Base-by-base conservation (phyloP, 2,797 vertebrate species). In the Acanthornis magna region DNA sequence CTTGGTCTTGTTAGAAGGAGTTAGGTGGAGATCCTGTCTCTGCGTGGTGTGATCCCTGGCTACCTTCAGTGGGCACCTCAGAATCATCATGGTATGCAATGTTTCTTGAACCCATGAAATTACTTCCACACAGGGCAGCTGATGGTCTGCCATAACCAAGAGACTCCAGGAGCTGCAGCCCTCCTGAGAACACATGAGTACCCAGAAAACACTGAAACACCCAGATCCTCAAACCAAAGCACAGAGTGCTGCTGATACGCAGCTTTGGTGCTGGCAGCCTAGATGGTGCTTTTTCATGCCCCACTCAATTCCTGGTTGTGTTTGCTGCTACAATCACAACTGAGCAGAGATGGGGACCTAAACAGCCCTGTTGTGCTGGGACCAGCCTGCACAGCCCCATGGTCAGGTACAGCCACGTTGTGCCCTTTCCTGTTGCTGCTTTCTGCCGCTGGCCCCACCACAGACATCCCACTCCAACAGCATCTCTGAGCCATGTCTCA, bases 391-490 rank as follows among this genome's bases (percentile, higher is more conserved):
- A 53, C 12, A 71, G 78, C 30, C 47, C 29, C 76, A 54, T 2
- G 0, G 55, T 29, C 1, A 1, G 47, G 22, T 55, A 61, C 0
- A 3, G 43, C 11, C 18, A 4, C 3, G 15, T 2, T 19, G 26
- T 38, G 61, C 47, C 42, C 62, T 75, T 58, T 61, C 30, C 50
- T 36, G 13, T 34, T 55, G 53, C 45, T 88, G n/a, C 48, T 77
- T 73, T 87, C 32, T 15, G 23, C 43, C 0, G 0, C 38, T 53
- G 40, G 65, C 34, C 36, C 34, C 58, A 40, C 47, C 58, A 8
- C 47, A 77, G 57, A 45, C 67, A 29, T 43, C 29, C 47, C 47
- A 47, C 29, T 85, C 63, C 63, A 70, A 12, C 20, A 54, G 63
- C 63, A 62, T 53, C 48, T 53, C 36, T 0, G 0, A 47, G 29